phyloP scores from a whole-genome alignment of 2,113 vertebrate genomes.

The Onychostruthus taczanowskii region DNA sequence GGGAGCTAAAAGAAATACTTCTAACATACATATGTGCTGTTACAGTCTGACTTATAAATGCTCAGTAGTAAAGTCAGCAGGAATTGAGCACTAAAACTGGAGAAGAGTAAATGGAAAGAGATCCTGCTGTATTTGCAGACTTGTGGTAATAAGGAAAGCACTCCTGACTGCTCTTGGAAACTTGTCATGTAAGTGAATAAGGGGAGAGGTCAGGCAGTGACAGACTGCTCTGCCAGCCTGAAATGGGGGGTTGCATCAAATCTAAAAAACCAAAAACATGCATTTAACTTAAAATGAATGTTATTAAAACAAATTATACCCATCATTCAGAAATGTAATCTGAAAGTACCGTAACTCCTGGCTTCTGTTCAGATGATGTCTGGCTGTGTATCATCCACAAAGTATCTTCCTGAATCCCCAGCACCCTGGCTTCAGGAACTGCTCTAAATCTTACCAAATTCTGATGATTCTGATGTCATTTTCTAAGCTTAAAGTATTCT shows the following conservation, averaged over 20 bases:
- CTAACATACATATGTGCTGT: background rate
- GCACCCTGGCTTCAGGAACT: background rate
- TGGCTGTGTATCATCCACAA: conserved; percentile 41
- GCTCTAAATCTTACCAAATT: conserved; percentile 34
- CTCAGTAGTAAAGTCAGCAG: conserved; percentile 35
- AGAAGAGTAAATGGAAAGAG: conserved; percentile 48
- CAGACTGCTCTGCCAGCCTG: background rate
- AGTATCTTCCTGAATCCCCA: conserved; percentile 40
- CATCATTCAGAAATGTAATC: conserved; percentile 14
- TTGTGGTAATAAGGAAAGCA: background rate
- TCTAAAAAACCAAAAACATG: background rate
- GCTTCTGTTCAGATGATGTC: conserved; percentile 29
- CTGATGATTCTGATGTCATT: conserved; percentile 59
- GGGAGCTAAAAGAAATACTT: conserved; percentile 42
- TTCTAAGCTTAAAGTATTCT: conserved; percentile 54
- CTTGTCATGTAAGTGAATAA: background rate
- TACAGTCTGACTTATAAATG: conserved; percentile 4
- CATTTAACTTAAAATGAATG: background rate
- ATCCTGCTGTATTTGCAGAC: conserved; percentile 13
- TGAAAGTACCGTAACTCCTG: conserved; percentile 29
- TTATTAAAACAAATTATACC: conserved; percentile 20
- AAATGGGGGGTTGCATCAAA: background rate
- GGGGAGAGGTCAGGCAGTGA: conserved; percentile 11
- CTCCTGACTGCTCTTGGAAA: conserved; percentile 23
- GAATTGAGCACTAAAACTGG: conserved; percentile 41